These are phyloP conservation scores for Grammomys dolichurus DNA, from an alignment of 2,113 vertebrate genomes.

Conservation along the genomic window DNA sequence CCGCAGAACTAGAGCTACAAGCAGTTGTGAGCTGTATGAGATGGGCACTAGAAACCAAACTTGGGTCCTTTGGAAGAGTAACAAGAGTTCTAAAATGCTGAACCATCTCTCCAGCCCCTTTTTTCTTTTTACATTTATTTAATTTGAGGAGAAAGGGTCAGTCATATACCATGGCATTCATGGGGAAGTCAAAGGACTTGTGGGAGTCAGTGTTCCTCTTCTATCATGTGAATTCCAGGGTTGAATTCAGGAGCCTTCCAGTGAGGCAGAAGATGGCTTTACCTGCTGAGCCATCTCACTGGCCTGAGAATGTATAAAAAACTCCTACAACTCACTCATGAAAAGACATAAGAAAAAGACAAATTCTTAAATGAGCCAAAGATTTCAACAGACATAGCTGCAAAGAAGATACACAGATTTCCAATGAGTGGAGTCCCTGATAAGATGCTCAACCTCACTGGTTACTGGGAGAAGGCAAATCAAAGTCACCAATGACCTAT, in stretches of 20 bases:
- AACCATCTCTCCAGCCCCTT: background rate
- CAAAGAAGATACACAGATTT: background rate
- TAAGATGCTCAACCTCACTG: background rate
- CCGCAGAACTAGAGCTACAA: background rate
- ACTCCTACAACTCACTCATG: background rate
- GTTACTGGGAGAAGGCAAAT: background rate
- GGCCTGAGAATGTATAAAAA: background rate
- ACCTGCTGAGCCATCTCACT: background rate
- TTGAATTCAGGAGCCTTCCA: background rate
- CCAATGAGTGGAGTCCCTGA: background rate
- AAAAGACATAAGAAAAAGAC: conserved; percentile 1
- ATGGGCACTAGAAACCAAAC: background rate
- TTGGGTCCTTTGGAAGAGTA: background rate
- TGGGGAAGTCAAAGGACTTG: background rate
- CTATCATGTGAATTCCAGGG: background rate
- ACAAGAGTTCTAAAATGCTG: background rate
- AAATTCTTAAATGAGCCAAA: conserved; percentile 7
- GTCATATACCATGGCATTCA: background rate
- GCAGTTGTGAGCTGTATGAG: background rate
- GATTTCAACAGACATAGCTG: conserved; percentile 6
- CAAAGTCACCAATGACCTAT: background rate
- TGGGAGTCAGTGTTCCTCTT: background rate
- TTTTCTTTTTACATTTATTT: background rate
- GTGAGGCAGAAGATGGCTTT: too few species aligned
- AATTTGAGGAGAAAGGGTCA: background rate